Conservation (phyloP, 2,888 invertebrate species). For the Andrena bicolor region DNA sequence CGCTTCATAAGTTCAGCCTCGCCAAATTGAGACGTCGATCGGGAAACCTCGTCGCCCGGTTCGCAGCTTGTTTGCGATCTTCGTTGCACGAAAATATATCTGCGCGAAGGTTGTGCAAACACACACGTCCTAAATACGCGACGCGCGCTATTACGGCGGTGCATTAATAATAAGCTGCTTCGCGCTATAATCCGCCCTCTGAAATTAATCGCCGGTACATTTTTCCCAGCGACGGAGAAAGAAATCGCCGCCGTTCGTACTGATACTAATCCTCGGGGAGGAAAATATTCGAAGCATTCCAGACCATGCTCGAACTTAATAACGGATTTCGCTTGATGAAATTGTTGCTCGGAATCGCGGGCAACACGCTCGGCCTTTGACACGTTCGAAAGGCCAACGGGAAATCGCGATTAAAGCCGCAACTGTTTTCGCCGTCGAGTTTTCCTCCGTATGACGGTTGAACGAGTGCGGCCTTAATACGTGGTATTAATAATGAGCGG, state of each 20-base stretch:
- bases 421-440: background rate
- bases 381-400: background rate
- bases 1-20: background rate
- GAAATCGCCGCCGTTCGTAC: background rate
- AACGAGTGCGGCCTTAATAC: constrained; percentile 48
- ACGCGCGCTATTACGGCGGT: background rate
- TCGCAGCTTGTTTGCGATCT: background rate
- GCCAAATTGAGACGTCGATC: constrained; percentile 22
- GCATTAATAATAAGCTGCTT: background rate
- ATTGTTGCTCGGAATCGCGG: no score
- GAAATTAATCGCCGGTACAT: background rate
- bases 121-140: background rate
- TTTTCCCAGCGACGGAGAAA: background rate
- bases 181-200: background rate
- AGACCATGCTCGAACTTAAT: background rate
- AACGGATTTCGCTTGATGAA: background rate
- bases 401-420: background rate
- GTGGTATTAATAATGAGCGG: constrained; percentile 46
- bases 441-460: background rate
- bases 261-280: background rate
- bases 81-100: background rate
- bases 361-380: background rate
- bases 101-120: background rate
- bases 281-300: background rate
- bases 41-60: background rate